Evolutionary conservation across 92 coral and sea anemone species (phyloP).

Genomic region (Isaurus tuberculatus): DNA sequence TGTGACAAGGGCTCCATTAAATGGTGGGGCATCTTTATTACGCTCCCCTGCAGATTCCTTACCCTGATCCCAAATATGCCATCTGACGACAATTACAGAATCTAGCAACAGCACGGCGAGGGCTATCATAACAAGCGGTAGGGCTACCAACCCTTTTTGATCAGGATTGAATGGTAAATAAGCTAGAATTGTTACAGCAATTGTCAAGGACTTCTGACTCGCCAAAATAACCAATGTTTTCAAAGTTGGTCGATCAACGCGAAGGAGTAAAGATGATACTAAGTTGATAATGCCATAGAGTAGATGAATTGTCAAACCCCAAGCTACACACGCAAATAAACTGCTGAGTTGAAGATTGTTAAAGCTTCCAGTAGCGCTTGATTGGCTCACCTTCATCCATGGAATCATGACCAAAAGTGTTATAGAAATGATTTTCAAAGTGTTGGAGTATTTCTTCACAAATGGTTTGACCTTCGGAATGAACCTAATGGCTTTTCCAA

Average conservation of each 20-base stretch:
- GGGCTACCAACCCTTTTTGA: conserved; percentile 82
- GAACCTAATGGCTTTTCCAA: conserved; percentile 88
- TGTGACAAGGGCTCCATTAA: conserved; percentile 7
- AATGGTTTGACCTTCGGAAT: conserved; percentile 77
- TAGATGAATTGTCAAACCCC: conserved; percentile 90
- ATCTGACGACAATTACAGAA: conserved; percentile 78
- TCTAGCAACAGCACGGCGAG: conserved; percentile 80
- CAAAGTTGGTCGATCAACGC: conserved; percentile 70
- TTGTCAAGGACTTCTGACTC: conserved; percentile 91
- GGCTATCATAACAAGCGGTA: conserved; percentile 86
- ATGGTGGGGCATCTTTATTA: conserved; percentile 4
- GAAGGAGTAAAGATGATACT: conserved; percentile 63
- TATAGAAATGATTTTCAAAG: conserved; percentile 76
- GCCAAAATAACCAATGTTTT: conserved; percentile 86
- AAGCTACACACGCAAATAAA: conserved; percentile 76
- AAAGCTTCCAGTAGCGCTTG: conserved; percentile 85
- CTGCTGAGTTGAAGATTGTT: conserved; percentile 67
- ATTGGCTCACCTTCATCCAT: conserved; percentile 96
- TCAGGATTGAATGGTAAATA: conserved; percentile 80
- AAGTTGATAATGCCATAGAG: conserved; percentile 70
- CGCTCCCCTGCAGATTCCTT: conserved; percentile 20
- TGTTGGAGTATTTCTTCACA: conserved; percentile 74
- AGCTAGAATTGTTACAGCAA: conserved; percentile 82
- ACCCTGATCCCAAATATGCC: conserved; percentile 76
- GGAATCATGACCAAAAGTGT: conserved; percentile 85